phyloP scores from a whole-genome alignment of 2,797 vertebrate species.

The Mionectes olivaceus region DNA sequence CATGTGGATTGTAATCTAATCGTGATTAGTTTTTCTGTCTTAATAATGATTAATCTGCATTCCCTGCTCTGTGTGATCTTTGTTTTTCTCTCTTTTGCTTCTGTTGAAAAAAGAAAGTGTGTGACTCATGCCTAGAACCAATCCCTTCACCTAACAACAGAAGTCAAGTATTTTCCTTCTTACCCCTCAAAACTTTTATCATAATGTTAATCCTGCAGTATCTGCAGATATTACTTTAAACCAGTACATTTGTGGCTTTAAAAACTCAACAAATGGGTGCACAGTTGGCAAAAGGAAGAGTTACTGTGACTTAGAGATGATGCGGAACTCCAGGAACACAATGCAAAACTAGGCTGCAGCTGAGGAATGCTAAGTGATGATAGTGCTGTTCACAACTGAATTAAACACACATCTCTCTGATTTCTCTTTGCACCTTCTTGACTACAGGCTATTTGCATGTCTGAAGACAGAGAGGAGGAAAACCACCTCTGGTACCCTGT shows the following conservation, averaged over 20 bases:
- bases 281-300: background rate
- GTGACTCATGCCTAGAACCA: background rate
- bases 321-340: constrained; percentile 70
- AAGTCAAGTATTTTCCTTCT: constrained; percentile 11
- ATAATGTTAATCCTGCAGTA: background rate
- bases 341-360: constrained; percentile 77
- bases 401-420: background rate
- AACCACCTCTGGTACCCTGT: background rate
- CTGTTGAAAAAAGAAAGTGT: background rate
- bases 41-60: constrained; percentile 5
- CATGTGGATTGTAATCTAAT: constrained; percentile 17
- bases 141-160: constrained; percentile 22
- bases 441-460: background rate
- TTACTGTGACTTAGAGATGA: constrained; percentile 33
- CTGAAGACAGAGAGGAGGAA: background rate
- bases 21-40: constrained; percentile 16
- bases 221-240: background rate
- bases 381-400: constrained; percentile 54
- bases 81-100: background rate
- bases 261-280: background rate
- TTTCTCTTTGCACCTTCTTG: background rate
- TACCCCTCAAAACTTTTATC: background rate
- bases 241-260: background rate
- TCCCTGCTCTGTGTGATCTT: background rate
- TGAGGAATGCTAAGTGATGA: constrained; percentile 35